Percentiles rank a stretch among this genome's conserved stretches.
Evolutionary conservation across 2,888 invertebrate species (phyloP).

Genomic region (Eumerus sabulonum): DNA sequence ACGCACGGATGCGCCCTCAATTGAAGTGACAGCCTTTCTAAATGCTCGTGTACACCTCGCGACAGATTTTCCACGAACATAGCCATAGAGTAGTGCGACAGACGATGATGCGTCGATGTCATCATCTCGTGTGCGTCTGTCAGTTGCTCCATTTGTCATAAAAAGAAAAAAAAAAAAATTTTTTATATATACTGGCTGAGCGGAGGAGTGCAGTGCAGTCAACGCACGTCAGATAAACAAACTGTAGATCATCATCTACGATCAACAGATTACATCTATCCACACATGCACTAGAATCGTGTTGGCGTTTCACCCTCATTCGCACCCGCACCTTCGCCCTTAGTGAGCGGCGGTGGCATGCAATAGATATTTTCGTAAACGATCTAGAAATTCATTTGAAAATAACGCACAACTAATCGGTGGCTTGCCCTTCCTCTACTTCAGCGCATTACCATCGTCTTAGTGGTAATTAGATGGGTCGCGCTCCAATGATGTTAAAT

Average conservation of each 20-base stretch:
- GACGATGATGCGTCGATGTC: slow-evolving; percentile 55
- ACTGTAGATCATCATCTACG: slow-evolving; percentile 68
- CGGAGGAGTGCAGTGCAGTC: slow-evolving; percentile 38
- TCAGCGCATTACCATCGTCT: neutral
- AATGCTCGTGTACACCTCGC: slow-evolving; percentile 17
- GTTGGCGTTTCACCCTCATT: slow-evolving; percentile 21
- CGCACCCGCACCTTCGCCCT: neutral
- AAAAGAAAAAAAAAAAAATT: slow-evolving; percentile 36
- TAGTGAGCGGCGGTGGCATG: too few species aligned
- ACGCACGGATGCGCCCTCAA: slow-evolving; percentile 64
- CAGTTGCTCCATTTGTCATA: slow-evolving; percentile 67
- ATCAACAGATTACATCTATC: slow-evolving; percentile 66
- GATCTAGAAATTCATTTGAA: slow-evolving; percentile 56
- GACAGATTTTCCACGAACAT: slow-evolving; percentile 10
- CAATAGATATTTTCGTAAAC: slow-evolving; percentile 52
- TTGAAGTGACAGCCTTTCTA: slow-evolving; percentile 57
- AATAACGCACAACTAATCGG: slow-evolving; percentile 51
- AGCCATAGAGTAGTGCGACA: neutral
- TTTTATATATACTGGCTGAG: slow-evolving; percentile 3
- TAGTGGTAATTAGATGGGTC: slow-evolving; percentile 71
- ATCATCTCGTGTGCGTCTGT: slow-evolving; percentile 60
- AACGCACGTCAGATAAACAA: slow-evolving; percentile 68
- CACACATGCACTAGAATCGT: slow-evolving; percentile 48
- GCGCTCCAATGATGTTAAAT: slow-evolving; percentile 78
- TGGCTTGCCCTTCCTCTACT: neutral